Base-by-base conservation (phyloP, 1,140 invertebrate species). In the Bombyx mandarina region DNA sequence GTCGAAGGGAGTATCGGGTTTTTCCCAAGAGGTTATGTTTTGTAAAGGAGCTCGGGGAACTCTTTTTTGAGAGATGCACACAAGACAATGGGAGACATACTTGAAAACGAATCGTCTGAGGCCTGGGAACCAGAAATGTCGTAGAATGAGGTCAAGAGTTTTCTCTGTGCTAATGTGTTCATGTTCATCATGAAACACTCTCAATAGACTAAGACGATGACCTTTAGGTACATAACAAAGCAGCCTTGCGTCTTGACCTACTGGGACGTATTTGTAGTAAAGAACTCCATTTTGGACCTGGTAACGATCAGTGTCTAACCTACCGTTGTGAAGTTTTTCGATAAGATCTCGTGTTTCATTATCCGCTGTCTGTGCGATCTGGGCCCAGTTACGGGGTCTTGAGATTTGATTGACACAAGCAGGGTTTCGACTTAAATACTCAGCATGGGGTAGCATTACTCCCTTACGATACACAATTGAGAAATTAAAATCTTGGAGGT, bases 51-150 rank as follows among this genome's bases (percentile, higher is more conserved):
- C 61, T 1, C 61, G 42, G 0, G 47, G 42, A 0, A 59, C 56
- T 49, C 62, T 60, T 18, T 63, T 61, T 4, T 60, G 52, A 43
- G 61, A 58, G 22, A 55, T 51, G n/a, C 62, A 60, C 2, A 60
- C 46, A 9, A 63, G 45, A 54, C 62, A 63, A 42, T 60, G 62
- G 6, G 45, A 42, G 8, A 69, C 35, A 48, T 69, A 72, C 10
- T 65, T 67, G 12, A 26, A n/a, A 1, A 63, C 67, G 50, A 70
- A 70, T 10, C 22, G 0, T 26, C 48, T 50, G n/a, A 72, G 52
- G 1, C 56, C 49, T 7, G 67, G 69, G 54, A 72, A 72, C 67
- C 66, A 71, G 54, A 71, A 71, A 55, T 70, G 62, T 60, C 58
- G 47, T 5, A 51, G n/a, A 18, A 70, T 63, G 1, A 58, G 43